These are phyloP conservation scores for Porites lutea DNA, from an alignment of 64 coral and sea anemone species.

Conservation along the genomic window DNA sequence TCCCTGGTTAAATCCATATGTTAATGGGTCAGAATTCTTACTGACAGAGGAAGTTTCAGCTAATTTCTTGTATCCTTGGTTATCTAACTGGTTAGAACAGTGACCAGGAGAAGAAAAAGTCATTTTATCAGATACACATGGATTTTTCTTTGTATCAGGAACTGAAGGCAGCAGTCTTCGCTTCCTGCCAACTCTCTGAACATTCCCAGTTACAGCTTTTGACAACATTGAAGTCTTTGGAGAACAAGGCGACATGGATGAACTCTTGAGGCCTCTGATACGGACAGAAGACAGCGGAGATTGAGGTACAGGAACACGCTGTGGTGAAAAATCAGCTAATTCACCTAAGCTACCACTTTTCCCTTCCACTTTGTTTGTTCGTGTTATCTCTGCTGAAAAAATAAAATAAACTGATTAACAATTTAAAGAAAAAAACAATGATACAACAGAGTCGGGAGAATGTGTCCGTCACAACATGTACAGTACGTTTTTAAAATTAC, in stretches of 20 bases:
- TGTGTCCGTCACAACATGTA: too few relatives aligned
- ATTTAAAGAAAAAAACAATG: too few relatives aligned
- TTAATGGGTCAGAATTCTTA: too few relatives aligned
- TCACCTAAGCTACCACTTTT: not conserved
- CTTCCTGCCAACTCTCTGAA: not conserved
- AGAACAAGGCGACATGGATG: not conserved
- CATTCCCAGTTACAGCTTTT: conserved; percentile 11
- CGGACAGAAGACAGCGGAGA: not conserved
- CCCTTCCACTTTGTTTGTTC: not conserved
- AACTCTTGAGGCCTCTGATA: not conserved
- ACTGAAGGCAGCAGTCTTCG: conserved; percentile 13
- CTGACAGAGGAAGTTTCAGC: too few relatives aligned
- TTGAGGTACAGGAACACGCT: not conserved
- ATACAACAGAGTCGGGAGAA: too few relatives aligned
- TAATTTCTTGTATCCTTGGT: not conserved
- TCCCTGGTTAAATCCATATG: too few relatives aligned
- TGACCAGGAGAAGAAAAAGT: not conserved
- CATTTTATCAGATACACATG: not conserved
- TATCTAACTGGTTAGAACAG: not conserved
- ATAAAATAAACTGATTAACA: not conserved
- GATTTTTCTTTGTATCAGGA: not conserved
- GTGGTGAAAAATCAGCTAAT: not conserved
- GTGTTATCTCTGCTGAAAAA: not conserved
- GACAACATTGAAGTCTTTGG: conserved; percentile 12
- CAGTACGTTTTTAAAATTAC: too few relatives aligned